Evolutionary conservation across 2,888 invertebrate genomes (phyloP).

Genomic region (Tyria jacobaeae): DNA sequence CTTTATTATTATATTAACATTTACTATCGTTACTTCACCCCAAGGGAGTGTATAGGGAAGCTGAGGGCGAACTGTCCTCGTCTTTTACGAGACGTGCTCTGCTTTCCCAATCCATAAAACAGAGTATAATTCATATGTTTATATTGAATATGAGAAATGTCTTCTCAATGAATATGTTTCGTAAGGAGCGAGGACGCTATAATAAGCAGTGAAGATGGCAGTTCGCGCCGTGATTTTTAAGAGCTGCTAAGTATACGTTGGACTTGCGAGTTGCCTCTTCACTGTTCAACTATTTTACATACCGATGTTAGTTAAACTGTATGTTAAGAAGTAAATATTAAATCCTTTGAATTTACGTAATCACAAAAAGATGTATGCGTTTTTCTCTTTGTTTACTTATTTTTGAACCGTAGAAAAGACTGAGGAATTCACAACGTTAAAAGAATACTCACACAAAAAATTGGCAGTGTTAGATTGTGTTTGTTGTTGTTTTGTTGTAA

Average conservation of each 20-base stretch:
- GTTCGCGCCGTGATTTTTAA: slow-evolving; percentile 50
- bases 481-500: slow-evolving; percentile 67
- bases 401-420: slow-evolving; percentile 83
- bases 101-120: slow-evolving; percentile 48
- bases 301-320: slow-evolving; percentile 82
- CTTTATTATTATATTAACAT: slow-evolving; percentile 61
- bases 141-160: slow-evolving; percentile 43
- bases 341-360: slow-evolving; percentile 79
- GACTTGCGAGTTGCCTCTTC: slow-evolving; percentile 64
- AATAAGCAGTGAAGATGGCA: slow-evolving; percentile 65
- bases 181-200: slow-evolving; percentile 59
- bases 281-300: slow-evolving; percentile 82
- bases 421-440: slow-evolving; percentile 77
- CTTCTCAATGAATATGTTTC: slow-evolving; percentile 56
- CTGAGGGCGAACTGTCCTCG: slow-evolving; percentile 53
- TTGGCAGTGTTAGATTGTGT: slow-evolving; percentile 72
- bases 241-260: slow-evolving; percentile 52
- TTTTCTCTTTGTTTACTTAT: slow-evolving; percentile 70
- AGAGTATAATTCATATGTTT: slow-evolving; percentile 50
- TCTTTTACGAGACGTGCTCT: slow-evolving; percentile 65
- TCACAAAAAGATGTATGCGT: slow-evolving; percentile 60
- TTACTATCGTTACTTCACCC: slow-evolving; percentile 67
- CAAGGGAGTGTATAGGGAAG: slow-evolving; percentile 60
- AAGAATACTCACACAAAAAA: slow-evolving; percentile 80
- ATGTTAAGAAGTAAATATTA: slow-evolving; percentile 71